phyloP scores from a whole-genome alignment of 2,113 vertebrate genomes.

The Sula dactylatra region DNA sequence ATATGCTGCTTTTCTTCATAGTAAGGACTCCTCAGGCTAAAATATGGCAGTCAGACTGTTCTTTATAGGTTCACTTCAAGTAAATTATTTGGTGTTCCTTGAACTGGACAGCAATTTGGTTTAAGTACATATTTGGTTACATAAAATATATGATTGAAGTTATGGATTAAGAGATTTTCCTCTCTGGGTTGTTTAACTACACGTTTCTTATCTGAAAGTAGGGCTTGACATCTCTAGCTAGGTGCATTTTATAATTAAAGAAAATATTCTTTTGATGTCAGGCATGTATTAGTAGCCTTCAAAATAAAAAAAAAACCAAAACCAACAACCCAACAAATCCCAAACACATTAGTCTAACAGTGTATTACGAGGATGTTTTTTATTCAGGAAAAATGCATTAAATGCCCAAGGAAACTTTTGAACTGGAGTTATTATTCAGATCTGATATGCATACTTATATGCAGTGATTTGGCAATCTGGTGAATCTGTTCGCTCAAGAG shows the following conservation, averaged over 20 bases:
- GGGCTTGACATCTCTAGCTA: not conserved
- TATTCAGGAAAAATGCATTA: not conserved
- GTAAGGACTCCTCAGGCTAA: not conserved
- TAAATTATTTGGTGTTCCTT: not conserved
- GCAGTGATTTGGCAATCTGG: not conserved
- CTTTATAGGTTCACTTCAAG: not conserved
- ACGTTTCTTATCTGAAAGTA: not conserved
- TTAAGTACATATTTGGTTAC: not conserved
- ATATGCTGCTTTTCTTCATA: not conserved
- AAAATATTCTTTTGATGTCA: conserved; percentile 1
- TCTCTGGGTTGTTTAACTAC: not conserved
- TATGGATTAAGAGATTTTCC: conserved; percentile 31
- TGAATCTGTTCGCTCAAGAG: not conserved
- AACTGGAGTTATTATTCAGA: not conserved
- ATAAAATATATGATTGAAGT: not conserved
- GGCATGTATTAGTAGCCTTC: not conserved
- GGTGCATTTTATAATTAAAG: conserved; percentile 31
- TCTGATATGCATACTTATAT: not conserved
- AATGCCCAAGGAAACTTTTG: not conserved
- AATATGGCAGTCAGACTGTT: not conserved
- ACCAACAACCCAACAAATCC: not conserved
- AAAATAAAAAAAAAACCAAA: not conserved
- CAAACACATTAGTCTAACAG: not conserved
- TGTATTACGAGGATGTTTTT: not conserved
- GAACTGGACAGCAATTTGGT: not conserved